Evolutionary conservation across 2,797 vertebrate genomes (phyloP).

Genomic region (Phrynocephalus guinanensis): DNA sequence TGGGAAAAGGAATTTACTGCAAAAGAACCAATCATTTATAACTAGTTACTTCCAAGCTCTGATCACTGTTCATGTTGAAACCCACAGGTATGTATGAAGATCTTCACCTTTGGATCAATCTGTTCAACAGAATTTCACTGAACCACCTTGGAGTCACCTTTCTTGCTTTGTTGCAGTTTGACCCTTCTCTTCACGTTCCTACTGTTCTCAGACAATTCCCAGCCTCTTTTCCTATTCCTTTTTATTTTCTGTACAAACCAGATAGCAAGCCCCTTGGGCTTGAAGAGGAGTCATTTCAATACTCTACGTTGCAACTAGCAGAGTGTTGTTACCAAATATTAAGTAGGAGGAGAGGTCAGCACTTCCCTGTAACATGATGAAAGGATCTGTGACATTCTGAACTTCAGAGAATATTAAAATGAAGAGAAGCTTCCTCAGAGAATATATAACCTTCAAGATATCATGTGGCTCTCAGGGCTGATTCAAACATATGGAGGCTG

Average conservation of each 20-base stretch:
- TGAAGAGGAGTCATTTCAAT: not conserved
- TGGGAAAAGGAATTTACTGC: not conserved
- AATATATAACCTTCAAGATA: conserved; percentile 3
- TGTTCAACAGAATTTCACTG: not conserved
- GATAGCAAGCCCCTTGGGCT: not conserved
- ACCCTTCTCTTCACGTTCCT: not conserved
- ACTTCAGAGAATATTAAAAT: conserved; percentile 25
- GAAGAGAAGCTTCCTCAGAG: not conserved
- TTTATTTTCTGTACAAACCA: conserved; percentile 9
- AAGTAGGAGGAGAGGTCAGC: not conserved
- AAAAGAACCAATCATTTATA: not conserved
- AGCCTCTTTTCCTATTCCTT: not conserved
- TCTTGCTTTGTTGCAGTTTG: not conserved
- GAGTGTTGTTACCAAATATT: conserved; percentile 13
- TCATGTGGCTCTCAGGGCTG: not conserved
- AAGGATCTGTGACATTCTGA: conserved; percentile 28
- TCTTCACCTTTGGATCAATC: not conserved
- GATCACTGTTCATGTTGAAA: not conserved
- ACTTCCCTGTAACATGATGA: not conserved
- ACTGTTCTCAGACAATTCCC: not conserved
- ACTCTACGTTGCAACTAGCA: not conserved
- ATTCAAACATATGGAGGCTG: not conserved
- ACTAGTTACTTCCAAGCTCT: not conserved
- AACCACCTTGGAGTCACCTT: not conserved
- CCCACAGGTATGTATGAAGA: not conserved